Evolutionary conservation across 2,888 invertebrate species (phyloP).

Genomic region (Dilophus febrilis): DNA sequence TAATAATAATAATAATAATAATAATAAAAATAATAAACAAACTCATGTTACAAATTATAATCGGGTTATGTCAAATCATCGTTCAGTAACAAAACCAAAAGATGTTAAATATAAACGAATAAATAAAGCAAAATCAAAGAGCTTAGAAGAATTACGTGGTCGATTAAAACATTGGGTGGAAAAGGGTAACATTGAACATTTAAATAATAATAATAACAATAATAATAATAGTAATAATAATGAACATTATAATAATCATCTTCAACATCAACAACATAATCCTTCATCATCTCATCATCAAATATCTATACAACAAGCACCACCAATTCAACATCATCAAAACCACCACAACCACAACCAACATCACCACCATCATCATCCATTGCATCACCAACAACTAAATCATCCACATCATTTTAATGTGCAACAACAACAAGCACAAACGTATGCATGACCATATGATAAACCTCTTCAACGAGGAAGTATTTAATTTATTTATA

Average conservation of each 20-base stretch:
- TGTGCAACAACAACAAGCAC: slow-evolving; percentile 21
- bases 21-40: slow-evolving; percentile 19
- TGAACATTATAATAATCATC: not conserved
- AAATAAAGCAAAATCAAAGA: slow-evolving; percentile 80
- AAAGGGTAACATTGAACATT: slow-evolving; percentile 39
- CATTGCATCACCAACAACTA: too few species aligned
- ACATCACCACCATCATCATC: too few species aligned
- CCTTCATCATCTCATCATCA: not conserved
- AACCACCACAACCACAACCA: too few species aligned
- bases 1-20: slow-evolving; percentile 4
- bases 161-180: slow-evolving; percentile 74
- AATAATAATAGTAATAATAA: slow-evolving; percentile 16
- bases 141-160: slow-evolving; percentile 66
- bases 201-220: slow-evolving; percentile 16
- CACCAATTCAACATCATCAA: too few species aligned
- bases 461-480: slow-evolving; percentile 8
- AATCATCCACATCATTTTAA: too few species aligned
- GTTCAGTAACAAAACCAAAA: slow-evolving; percentile 78
- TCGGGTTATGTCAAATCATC: slow-evolving; percentile 77
- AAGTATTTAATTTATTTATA: slow-evolving; percentile 4
- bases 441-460: slow-evolving; percentile 39
- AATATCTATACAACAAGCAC: too few species aligned
- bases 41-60: slow-evolving; percentile 60
- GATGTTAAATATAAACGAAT: slow-evolving; percentile 83
- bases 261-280: not conserved